Percentiles rank a stretch among this genome's conserved stretches.
phyloP scores from a whole-genome alignment of 2,888 invertebrate genomes.

The Drosophila vallismaia region DNA sequence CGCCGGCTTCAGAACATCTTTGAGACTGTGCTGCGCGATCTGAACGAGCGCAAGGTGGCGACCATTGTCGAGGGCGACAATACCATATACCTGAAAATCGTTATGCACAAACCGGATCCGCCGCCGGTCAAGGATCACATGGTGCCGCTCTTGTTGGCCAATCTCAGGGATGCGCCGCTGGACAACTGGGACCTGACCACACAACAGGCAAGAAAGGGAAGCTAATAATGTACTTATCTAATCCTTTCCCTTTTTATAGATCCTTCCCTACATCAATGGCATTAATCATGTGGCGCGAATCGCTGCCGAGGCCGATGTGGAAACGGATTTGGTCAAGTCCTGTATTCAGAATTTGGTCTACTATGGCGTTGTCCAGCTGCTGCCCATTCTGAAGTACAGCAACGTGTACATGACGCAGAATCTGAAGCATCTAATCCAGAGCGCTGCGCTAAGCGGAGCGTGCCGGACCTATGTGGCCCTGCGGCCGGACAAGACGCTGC shows the following conservation, averaged over 20 bases:
- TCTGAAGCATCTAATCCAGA: constrained; percentile 88
- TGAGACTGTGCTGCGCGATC: constrained; percentile 90
- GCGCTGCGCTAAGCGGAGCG: constrained; percentile 88
- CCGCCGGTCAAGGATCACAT: constrained; percentile 93
- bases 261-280: constrained; percentile 93
- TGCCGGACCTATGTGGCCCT: constrained; percentile 86
- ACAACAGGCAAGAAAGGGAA: constrained; percentile 88
- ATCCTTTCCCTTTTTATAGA: constrained; percentile 54
- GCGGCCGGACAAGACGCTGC: constrained; percentile 78
- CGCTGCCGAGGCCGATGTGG: constrained; percentile 95
- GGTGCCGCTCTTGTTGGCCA: constrained; percentile 92
- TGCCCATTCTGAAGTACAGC: constrained; percentile 93
- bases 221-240: background rate
- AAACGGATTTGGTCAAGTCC: constrained; percentile 96
- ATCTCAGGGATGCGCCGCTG: constrained; percentile 87
- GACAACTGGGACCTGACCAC: constrained; percentile 97
- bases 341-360: constrained; percentile 96
- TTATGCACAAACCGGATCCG: constrained; percentile 92
- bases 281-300: constrained; percentile 96
- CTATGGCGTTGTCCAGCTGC: constrained; percentile 89
- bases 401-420: constrained; percentile 93
- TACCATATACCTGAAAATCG: constrained; percentile 95
- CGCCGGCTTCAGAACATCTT: constrained; percentile 90
- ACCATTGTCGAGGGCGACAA: constrained; percentile 93
- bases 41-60: constrained; percentile 92